Evolutionary conservation across 2,888 invertebrate genomes (phyloP).

Genomic region (Nemoura dubitans): DNA sequence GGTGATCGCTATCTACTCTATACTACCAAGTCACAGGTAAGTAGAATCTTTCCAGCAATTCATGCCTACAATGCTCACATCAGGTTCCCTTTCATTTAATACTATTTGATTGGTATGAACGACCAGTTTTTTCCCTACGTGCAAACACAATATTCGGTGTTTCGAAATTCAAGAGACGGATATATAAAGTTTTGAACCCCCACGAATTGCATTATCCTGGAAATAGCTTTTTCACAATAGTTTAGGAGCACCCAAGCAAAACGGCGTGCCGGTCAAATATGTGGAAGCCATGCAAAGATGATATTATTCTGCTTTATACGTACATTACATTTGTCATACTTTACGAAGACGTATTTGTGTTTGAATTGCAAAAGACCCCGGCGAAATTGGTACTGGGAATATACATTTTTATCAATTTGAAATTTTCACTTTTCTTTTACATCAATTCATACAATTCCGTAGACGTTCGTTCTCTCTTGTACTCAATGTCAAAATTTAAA

Average conservation of each 20-base stretch:
- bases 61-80: background rate
- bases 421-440: background rate
- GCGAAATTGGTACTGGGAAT: background rate
- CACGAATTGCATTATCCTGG: background rate
- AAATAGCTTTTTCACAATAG: background rate
- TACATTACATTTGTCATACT: background rate
- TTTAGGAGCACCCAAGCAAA: background rate
- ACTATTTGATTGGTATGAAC: background rate
- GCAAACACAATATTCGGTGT: background rate
- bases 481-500: too few relatives aligned
- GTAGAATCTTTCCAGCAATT: background rate
- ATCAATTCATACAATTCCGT: background rate
- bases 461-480: too few relatives aligned
- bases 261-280: background rate
- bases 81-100: background rate
- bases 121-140: background rate
- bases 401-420: background rate
- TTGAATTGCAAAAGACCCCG: background rate
- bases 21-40: background rate
- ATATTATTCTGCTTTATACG: background rate
- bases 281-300: background rate
- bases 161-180: background rate
- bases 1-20: too few relatives aligned
- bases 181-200: background rate
- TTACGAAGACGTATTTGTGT: background rate